phyloP scores from a whole-genome alignment of 2,113 vertebrate genomes.

The Phainopepla nitens region DNA sequence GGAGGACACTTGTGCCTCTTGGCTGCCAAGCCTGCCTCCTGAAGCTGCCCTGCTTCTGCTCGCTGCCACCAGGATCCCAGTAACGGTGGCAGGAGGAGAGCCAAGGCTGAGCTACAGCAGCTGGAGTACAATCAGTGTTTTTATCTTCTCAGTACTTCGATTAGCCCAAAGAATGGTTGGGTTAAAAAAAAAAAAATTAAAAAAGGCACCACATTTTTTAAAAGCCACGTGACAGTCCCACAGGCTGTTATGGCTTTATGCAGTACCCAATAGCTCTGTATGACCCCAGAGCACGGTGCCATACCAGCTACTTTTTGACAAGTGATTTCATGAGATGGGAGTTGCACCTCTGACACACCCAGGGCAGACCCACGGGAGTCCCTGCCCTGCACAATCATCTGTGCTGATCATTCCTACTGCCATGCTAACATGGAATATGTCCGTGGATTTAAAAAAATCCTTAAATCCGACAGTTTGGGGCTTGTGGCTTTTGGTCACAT shows the following conservation, averaged over 20 bases:
- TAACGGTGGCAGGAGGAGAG: neutral
- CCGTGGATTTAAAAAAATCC: neutral
- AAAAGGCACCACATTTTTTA: neutral
- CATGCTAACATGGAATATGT: neutral
- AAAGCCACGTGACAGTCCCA: neutral
- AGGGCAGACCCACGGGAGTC: neutral
- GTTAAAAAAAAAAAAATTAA: neutral
- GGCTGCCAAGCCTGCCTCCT: neutral
- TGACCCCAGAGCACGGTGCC: accelerated
- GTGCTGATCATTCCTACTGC: accelerated
- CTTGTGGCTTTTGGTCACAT: neutral
- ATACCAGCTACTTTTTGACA: accelerated
- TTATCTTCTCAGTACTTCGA: neutral
- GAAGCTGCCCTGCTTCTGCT: accelerated
- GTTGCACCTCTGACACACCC: accelerated
- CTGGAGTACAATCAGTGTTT: neutral
- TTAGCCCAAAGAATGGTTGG: neutral
- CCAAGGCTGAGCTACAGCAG: accelerated
- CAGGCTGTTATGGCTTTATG: neutral
- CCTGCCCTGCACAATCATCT: neutral
- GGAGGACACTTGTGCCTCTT: neutral
- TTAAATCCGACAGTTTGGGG: neutral
- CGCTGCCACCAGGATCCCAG: neutral
- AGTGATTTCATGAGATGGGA: accelerated
- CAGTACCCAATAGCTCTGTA: neutral